Conservation (phyloP, 2,888 invertebrate species). For the Rhabditoides inermis region DNA sequence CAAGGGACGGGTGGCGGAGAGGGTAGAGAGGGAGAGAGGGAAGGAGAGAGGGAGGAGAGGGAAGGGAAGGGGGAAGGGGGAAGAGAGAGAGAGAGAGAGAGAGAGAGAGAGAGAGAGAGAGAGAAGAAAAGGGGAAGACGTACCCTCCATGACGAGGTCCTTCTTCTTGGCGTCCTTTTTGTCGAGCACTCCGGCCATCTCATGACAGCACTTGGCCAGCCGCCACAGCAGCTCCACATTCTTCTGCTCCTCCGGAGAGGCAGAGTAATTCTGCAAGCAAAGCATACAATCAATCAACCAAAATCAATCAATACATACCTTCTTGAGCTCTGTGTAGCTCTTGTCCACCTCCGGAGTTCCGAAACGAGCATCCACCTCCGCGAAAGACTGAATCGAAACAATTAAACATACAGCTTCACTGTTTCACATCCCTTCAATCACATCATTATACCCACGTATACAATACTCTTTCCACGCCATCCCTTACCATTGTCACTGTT, state of each 20-base stretch:
- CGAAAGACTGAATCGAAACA: slow-evolving; percentile 16
- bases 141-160: slow-evolving; percentile 34
- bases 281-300: neutral
- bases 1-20: neutral
- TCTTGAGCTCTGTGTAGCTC: slow-evolving; percentile 26
- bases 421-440: too few relatives aligned
- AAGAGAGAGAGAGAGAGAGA: neutral
- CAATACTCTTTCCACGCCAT: too few relatives aligned
- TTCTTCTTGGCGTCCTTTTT: slow-evolving; percentile 32
- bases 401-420: too few relatives aligned
- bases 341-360: slow-evolving; percentile 15
- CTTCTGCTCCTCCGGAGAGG: too few relatives aligned
- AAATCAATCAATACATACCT: slow-evolving; percentile 10
- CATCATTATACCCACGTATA: too few relatives aligned
- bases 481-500: too few relatives aligned
- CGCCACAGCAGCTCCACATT: slow-evolving; percentile 40
- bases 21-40: neutral
- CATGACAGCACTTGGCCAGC: slow-evolving; percentile 35
- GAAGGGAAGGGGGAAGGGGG: neutral
- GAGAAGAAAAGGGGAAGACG: neutral
- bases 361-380: slow-evolving; percentile 14
- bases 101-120: slow-evolving; percentile 1
- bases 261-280: too few relatives aligned
- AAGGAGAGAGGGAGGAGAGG: neutral
- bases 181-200: slow-evolving; percentile 11